phyloP scores from a whole-genome alignment of 2,113 vertebrate genomes.

The Bos taurus region ARS-UCD2.0 NC_037329.1:25767501-25768000 shows the following conservation, averaged over 20 bases:
- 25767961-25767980: neutral
- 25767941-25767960: neutral
- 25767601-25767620: neutral
- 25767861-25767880: neutral
- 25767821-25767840: neutral
- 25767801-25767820: neutral
- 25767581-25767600: neutral
- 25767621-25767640: neutral
- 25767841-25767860: neutral
- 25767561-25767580: neutral
- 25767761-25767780: neutral
- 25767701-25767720: neutral
- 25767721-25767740: neutral
- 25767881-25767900: neutral
- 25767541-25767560: neutral
- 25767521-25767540: neutral
- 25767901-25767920: neutral
- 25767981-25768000: neutral
- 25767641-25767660: neutral
- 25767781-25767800: neutral
- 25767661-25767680: neutral
- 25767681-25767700: neutral
- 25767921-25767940: neutral
- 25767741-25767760: neutral
- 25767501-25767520: neutral